A percentile compares a stretch with the other conserved stretches of the same genome.
Conservation (phyloP, 2,797 vertebrate species). For the Brachymystax lenok region DNA sequence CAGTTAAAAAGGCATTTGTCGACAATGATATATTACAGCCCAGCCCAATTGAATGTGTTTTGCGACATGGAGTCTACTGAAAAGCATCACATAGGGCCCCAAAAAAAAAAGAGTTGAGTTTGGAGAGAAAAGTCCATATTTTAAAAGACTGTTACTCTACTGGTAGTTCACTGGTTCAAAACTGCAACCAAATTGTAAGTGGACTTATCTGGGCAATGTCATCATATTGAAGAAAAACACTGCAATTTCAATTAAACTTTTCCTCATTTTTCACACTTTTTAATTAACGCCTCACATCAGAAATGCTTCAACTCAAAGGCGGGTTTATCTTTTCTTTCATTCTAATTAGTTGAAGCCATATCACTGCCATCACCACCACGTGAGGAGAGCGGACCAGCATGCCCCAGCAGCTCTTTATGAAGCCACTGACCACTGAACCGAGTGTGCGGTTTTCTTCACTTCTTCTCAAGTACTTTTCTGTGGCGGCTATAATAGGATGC, state of each 20-base stretch:
- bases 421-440: not conserved
- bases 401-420: conserved; percentile 39
- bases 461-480: conserved; percentile 22
- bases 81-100: not conserved
- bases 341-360: conserved; percentile 67
- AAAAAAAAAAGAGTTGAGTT: not conserved
- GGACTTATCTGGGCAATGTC: not conserved
- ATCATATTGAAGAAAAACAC: conserved; percentile 21
- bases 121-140: not conserved
- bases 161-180: not conserved
- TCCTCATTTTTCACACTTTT: conserved; percentile 55
- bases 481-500: conserved; percentile 31
- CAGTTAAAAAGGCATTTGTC: conserved; percentile 34
- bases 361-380: conserved; percentile 57
- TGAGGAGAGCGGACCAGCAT: not conserved
- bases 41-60: conserved; percentile 1
- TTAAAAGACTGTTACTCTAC: not conserved
- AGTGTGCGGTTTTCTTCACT: conserved; percentile 23
- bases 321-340: conserved; percentile 50
- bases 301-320: conserved; percentile 59
- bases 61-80: not conserved
- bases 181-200: not conserved
- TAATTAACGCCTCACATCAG: conserved; percentile 62
- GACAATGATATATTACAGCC: conserved; percentile 12
- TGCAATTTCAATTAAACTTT: conserved; percentile 57